These are phyloP conservation scores for Lasiurus borealis DNA, from an alignment of 2,113 vertebrate species.

Conservation along the genomic window DNA sequence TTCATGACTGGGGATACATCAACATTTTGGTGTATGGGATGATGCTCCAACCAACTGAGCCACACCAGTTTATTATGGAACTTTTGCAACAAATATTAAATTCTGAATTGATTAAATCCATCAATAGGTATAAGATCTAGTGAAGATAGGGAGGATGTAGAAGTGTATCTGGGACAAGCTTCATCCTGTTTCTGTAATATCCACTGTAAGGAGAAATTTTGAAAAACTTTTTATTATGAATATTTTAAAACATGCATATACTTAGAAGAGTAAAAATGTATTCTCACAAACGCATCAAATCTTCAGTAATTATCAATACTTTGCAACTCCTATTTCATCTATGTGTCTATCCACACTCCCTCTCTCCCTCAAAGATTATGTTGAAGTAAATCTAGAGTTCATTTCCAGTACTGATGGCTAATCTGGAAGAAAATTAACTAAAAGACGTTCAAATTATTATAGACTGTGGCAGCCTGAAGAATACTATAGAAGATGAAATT, in stretches of 20 bases:
- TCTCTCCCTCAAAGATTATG: not conserved
- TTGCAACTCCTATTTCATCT: not conserved
- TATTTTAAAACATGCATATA: slow-evolving; percentile 29
- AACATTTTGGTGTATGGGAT: not conserved
- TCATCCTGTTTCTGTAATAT: not conserved
- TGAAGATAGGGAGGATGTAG: not conserved
- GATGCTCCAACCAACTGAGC: not conserved
- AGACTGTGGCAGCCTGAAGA: not conserved
- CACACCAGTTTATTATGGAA: not conserved
- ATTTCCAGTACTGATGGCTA: not conserved
- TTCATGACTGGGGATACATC: no score
- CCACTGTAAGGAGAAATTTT: not conserved
- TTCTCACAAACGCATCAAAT: not conserved
- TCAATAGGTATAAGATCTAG: not conserved
- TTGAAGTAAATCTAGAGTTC: not conserved
- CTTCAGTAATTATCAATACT: not conserved
- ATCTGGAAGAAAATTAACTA: not conserved
- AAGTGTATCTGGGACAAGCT: not conserved
- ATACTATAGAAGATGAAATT: not conserved
- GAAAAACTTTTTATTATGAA: not conserved
- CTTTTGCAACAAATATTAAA: not conserved
- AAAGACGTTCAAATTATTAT: not conserved
- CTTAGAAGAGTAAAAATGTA: not conserved
- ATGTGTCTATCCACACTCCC: not conserved
- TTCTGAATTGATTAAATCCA: not conserved